These are phyloP conservation scores for Charina bottae DNA, from an alignment of 2,113 vertebrate genomes.

Conservation along the genomic window DNA sequence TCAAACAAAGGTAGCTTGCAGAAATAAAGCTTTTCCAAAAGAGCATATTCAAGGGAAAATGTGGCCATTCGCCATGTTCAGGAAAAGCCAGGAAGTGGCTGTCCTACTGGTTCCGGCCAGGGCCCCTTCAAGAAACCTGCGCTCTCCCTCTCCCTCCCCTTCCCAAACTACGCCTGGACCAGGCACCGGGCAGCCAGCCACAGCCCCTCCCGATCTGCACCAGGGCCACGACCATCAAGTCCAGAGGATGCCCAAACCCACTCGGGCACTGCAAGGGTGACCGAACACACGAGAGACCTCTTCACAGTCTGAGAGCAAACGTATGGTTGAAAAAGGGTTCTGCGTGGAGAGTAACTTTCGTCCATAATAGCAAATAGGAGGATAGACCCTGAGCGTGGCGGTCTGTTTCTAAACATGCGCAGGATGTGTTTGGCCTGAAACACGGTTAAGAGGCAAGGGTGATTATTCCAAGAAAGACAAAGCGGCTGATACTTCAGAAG, in stretches of 20 bases:
- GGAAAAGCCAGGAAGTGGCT: neutral
- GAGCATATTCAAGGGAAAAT: rapidly evolving
- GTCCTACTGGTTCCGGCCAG: neutral
- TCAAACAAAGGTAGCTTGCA: no score
- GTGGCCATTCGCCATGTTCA: neutral
- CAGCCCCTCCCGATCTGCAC: neutral
- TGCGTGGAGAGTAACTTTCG: neutral
- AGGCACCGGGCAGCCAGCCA: neutral
- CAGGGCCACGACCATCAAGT: neutral
- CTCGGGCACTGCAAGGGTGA: neutral
- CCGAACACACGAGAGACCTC: neutral
- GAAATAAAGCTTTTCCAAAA: neutral
- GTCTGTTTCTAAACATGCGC: neutral
- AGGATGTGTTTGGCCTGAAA: neutral
- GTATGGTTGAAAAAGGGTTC: neutral
- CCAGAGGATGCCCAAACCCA: neutral
- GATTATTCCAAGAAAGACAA: neutral
- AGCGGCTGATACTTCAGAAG: neutral
- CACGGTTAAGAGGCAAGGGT: neutral
- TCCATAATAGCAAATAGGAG: neutral
- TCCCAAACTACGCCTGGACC: neutral
- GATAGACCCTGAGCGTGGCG: no score
- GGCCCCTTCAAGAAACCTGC: neutral
- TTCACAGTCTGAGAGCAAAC: neutral
- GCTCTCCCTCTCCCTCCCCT: neutral